Percentiles rank a stretch among this genome's conserved stretches.
These are phyloP conservation scores for Ia io DNA, from an alignment of 2,113 vertebrate species.

Conservation along the genomic window DNA sequence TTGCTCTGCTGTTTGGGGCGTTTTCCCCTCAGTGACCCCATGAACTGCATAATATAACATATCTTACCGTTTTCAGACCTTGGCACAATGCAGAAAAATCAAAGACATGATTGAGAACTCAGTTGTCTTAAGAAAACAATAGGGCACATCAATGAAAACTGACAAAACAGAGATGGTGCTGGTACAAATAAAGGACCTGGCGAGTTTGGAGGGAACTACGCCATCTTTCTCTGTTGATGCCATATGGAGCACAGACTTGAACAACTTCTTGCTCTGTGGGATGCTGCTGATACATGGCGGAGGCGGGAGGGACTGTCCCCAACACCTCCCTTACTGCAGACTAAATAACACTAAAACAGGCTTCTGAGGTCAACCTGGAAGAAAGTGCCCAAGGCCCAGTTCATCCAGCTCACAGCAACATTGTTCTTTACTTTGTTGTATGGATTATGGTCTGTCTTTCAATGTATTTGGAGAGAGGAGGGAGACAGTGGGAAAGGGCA, in stretches of 20 bases:
- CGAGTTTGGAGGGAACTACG: neutral
- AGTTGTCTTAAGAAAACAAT: neutral
- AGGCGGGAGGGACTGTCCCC: neutral
- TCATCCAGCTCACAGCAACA: neutral
- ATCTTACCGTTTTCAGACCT: neutral
- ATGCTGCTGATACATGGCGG: conserved; percentile 21
- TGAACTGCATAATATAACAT: neutral
- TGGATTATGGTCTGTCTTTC: neutral
- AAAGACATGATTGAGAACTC: neutral
- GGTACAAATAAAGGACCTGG: neutral
- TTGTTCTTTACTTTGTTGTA: neutral
- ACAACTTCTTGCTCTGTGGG: neutral
- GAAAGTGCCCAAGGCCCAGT: neutral
- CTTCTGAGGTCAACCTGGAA: conserved; percentile 6
- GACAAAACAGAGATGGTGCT: neutral
- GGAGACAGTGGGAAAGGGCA: neutral
- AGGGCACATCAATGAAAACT: neutral
- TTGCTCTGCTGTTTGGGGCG: neutral
- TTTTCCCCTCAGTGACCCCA: neutral
- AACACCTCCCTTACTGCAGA: neutral
- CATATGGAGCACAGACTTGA: conserved; percentile 31
- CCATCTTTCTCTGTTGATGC: conserved; percentile 40
- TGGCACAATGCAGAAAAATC: neutral
- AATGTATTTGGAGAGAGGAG: neutral
- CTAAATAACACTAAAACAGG: conserved; percentile 12